Evolutionary conservation across 2,797 vertebrate species (phyloP).

Genomic region (Dendrocincla fuliginosa): DNA sequence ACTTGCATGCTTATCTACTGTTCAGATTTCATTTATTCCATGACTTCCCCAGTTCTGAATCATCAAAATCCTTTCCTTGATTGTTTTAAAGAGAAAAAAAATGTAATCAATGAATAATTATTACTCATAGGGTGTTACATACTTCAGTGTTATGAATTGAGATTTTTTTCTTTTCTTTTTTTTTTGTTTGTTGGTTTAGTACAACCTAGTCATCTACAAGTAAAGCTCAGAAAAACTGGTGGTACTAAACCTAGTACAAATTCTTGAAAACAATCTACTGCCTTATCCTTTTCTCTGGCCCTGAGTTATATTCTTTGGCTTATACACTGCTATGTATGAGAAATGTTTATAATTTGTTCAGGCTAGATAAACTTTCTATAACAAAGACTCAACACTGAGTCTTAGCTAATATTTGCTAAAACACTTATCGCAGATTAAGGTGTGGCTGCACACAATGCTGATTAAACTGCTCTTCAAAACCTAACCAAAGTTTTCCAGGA

Average conservation of each 20-base stretch:
- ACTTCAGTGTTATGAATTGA: not conserved
- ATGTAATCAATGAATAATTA: not conserved
- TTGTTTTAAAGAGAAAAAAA: not conserved
- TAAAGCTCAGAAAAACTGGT: not conserved
- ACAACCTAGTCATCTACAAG: not conserved
- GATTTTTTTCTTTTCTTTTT: not conserved
- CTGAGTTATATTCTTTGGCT: not conserved
- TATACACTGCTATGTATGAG: not conserved
- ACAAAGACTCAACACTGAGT: not conserved
- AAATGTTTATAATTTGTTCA: not conserved
- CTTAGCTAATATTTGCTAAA: constrained; percentile 11
- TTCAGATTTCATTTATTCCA: not conserved
- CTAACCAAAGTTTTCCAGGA: not conserved
- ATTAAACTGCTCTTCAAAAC: not conserved
- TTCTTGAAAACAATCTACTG: not conserved
- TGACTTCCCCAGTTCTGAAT: not conserved
- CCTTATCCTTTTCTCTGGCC: not conserved
- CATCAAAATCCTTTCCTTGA: not conserved
- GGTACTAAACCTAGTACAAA: not conserved
- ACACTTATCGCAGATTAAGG: not conserved
- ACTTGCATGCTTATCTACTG: not conserved
- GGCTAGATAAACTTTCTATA: not conserved
- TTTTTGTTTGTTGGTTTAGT: not conserved
- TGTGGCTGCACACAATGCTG: not conserved
- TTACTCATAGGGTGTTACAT: not conserved